Conservation (phyloP, 1,140 invertebrate species). For the Cydia splendana region DNA sequence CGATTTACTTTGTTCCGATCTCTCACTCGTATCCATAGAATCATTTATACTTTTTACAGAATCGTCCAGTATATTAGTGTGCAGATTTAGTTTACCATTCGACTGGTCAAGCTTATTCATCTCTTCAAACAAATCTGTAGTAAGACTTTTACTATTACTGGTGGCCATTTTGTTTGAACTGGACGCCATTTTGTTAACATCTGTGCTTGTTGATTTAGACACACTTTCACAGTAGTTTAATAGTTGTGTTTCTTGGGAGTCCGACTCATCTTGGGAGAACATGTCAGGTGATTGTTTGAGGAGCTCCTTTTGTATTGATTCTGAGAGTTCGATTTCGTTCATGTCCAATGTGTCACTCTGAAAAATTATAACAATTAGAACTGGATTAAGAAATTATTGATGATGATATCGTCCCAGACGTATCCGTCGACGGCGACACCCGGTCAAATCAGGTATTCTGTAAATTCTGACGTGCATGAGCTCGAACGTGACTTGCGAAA, state of each 20-base stretch:
- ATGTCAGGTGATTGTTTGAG: constrained; percentile 45
- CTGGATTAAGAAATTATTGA: too few species aligned
- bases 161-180: constrained; percentile 3
- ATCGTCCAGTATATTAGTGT: constrained; percentile 41
- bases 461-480: too few species aligned
- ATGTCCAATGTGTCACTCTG: background rate
- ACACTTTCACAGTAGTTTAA: background rate
- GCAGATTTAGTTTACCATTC: constrained; percentile 54
- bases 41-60: background rate
- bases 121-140: constrained; percentile 56
- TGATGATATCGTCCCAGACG: too few species aligned
- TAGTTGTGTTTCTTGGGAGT: constrained; percentile 28
- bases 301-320: constrained; percentile 32
- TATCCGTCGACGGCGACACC: too few species aligned
- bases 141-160: constrained; percentile 34
- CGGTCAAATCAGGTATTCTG: too few species aligned
- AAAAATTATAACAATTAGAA: too few species aligned
- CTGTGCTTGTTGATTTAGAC: constrained; percentile 1
- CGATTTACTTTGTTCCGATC: constrained; percentile 42
- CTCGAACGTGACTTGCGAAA: too few species aligned
- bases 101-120: constrained; percentile 60
- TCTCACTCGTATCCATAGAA: constrained; percentile 38
- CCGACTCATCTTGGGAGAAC: constrained; percentile 44
- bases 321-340: background rate
- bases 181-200: background rate